Evolutionary conservation across 1,140 invertebrate genomes (phyloP).

Genomic region (Leptoteleia sp.): DNA sequence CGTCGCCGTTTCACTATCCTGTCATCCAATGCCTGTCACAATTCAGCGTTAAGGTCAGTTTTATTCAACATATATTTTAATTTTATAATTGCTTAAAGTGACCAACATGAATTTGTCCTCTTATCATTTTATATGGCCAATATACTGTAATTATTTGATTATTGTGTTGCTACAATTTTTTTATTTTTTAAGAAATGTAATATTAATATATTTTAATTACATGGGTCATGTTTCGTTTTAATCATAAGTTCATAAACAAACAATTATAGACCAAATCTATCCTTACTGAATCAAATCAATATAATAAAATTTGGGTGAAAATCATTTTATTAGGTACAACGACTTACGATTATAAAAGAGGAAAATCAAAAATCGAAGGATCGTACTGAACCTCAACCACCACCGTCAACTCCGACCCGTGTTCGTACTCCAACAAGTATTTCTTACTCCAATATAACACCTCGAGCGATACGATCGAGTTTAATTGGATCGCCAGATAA

Average conservation of each 20-base stretch:
- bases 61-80: conserved; percentile 12
- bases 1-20: conserved; percentile 59
- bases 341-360: conserved; percentile 15
- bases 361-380: conserved; percentile 47
- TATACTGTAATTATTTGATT: too few species aligned
- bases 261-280: too few species aligned
- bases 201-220: too few species aligned
- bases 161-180: too few species aligned
- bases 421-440: conserved; percentile 49
- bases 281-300: too few species aligned
- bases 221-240: too few species aligned
- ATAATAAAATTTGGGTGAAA: conserved; percentile 1
- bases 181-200: too few species aligned
- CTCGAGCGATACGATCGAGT: conserved; percentile 70
- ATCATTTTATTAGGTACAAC: conserved; percentile 21
- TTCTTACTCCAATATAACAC: conserved; percentile 64
- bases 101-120: too few species aligned
- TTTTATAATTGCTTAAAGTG: background rate
- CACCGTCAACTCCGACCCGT: conserved; percentile 53
- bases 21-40: conserved; percentile 52
- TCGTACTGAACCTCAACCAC: conserved; percentile 39
- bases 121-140: too few species aligned
- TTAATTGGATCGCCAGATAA: conserved; percentile 73
- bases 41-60: conserved; percentile 59
- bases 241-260: too few species aligned